A percentile compares a stretch with the other conserved stretches of the same genome.
Evolutionary conservation across 2,888 invertebrate species (phyloP).

Genomic region (Nomada lathburiana): DNA sequence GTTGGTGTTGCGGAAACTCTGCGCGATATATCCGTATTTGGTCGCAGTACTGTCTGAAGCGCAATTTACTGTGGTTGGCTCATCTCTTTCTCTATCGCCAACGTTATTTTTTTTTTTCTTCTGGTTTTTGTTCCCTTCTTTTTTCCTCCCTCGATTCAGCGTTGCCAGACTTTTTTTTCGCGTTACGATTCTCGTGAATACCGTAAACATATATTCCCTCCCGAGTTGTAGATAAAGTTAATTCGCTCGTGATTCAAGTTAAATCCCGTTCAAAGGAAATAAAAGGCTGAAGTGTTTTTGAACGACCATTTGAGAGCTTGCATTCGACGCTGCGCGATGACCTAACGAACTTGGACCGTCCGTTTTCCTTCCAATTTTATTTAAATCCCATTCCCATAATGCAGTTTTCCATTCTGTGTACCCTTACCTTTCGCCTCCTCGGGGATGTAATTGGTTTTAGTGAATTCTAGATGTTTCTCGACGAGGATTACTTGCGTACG

Average conservation of each 20-base stretch:
- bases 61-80: not conserved
- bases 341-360: not conserved
- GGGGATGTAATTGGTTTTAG: not conserved
- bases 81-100: not conserved
- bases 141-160: not conserved
- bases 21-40: not conserved
- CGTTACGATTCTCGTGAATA: not conserved
- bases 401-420: not conserved
- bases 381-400: not conserved
- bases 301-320: not conserved
- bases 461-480: too few species aligned
- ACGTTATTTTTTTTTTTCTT: too few species aligned
- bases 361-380: slow-evolving; percentile 4
- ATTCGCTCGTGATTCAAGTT: not conserved
- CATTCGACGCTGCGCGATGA: not conserved
- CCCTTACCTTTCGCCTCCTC: not conserved
- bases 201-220: not conserved
- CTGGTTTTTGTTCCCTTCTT: too few species aligned
- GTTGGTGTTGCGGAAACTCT: not conserved
- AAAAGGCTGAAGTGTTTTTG: not conserved
- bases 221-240: not conserved
- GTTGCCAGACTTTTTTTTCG: not conserved
- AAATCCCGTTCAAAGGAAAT: not conserved
- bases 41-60: too few species aligned
- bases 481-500: too few species aligned